Evolutionary conservation across 1,140 invertebrate species (phyloP), one percentile per base, ranked within the genome.

Genomic region (Rhagoletis pomonella): DNA sequence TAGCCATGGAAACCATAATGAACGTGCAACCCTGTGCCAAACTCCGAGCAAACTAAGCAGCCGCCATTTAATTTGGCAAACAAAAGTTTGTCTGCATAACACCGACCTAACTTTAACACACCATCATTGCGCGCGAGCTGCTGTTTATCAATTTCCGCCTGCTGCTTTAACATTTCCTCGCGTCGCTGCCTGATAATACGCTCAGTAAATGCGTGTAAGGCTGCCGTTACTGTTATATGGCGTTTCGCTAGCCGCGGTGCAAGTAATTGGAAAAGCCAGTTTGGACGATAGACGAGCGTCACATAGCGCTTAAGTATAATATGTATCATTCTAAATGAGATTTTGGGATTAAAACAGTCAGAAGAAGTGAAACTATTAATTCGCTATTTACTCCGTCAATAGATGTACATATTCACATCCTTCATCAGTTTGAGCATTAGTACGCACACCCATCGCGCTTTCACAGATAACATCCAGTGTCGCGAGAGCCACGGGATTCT

Each of bases 371-470:
- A 29, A 73, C 7, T 9, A 19, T 5, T 81, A 44, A 47, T 17
- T 19, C 17, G 58, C 85, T 86, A 86, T 93, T 87, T 90, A 94
- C 93, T 90, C 91, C 87, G 93, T 93, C 39, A 95, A 92, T 6
- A 94, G 94, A 86, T 91, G 89, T 0, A 95, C 94, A 91, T 96
- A 96, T 55, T 94, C 93, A n/a, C 94, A 94, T 65, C 94, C 92
- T n/a, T 89, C 88, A 67, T 95, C 90, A 10, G 88, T 90, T 90
- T 96, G 94, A 1, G 95, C 95, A 90, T 95, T 93, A 5, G 96
- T 93, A 87, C 93, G 91, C 58, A 92, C 93, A 7, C 96, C 96
- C 96, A 96, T 96, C 59, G 95, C 95, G 73, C 95, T 95, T 91
- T 96, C 95, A n/a, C 47, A 64, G 69, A 88, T 85, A n/a, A 87